phyloP scores from a whole-genome alignment of 1,140 invertebrate genomes.

The Drosophila kanapiae region DNA sequence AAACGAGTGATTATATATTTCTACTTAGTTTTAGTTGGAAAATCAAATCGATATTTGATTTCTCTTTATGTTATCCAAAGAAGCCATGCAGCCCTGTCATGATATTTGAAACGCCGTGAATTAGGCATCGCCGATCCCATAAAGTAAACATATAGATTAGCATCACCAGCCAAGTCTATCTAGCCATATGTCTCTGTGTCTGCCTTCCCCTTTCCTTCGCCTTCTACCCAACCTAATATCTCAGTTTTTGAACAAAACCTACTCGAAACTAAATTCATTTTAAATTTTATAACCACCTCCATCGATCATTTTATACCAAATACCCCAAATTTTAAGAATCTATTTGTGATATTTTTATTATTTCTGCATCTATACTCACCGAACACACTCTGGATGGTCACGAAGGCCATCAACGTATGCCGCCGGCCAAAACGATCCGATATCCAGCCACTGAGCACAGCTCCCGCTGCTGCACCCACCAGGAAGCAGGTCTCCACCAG shows the following conservation, averaged over 20 bases:
- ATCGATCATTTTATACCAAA: neutral
- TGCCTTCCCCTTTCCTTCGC: too few species aligned
- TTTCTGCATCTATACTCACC: slow-evolving; percentile 56
- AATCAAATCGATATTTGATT: too few species aligned
- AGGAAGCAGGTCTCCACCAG: slow-evolving; percentile 90
- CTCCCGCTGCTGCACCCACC: slow-evolving; percentile 90
- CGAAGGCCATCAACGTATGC: slow-evolving; percentile 88
- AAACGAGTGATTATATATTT: neutral
- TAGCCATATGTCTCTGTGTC: too few species aligned
- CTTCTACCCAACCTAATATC: too few species aligned
- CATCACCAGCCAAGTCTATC: too few species aligned
- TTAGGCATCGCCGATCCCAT: too few species aligned
- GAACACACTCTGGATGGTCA: slow-evolving; percentile 69
- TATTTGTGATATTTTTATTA: neutral
- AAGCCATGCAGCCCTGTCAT: too few species aligned
- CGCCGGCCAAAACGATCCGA: slow-evolving; percentile 91
- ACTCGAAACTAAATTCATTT: neutral
- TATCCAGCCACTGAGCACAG: slow-evolving; percentile 89
- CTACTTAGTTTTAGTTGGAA: neutral
- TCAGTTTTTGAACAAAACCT: too few species aligned
- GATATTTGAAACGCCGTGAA: too few species aligned
- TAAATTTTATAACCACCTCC: neutral
- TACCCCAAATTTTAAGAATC: too few species aligned
- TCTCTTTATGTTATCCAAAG: too few species aligned
- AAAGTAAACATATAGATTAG: too few species aligned